Conservation (phyloP, 1,140 invertebrate genomes). For the Leptoteleia sp. region DNA sequence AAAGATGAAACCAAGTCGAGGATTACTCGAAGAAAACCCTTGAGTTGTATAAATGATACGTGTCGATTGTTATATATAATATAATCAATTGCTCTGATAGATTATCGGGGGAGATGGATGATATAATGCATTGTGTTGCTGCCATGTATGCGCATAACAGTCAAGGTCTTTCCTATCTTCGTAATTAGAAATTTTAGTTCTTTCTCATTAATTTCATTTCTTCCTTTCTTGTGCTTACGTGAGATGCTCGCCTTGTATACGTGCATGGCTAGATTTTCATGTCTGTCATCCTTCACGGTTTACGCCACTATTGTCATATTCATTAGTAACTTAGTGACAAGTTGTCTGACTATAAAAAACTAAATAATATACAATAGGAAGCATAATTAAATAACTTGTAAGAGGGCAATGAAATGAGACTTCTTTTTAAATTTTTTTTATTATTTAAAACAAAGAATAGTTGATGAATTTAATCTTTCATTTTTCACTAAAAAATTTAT, state of each 20-base stretch:
- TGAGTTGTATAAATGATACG: slow-evolving; percentile 22
- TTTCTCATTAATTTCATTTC: slow-evolving; percentile 6
- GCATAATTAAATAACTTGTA: no score
- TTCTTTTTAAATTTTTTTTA: no score
- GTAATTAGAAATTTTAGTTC: slow-evolving; percentile 58
- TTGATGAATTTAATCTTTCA: no score
- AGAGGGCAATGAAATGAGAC: no score
- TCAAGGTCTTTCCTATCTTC: slow-evolving; percentile 68
- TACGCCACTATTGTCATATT: slow-evolving; percentile 6
- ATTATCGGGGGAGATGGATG: slow-evolving; percentile 67
- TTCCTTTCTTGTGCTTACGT: slow-evolving; percentile 38
- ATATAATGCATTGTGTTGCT: slow-evolving; percentile 71
- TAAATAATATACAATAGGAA: no score
- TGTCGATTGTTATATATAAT: slow-evolving; percentile 46
- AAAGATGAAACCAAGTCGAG: not conserved
- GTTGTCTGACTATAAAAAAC: not conserved
- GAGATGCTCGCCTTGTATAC: slow-evolving; percentile 62
- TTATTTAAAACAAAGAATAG: no score
- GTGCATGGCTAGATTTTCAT: slow-evolving; percentile 48
- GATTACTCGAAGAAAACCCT: slow-evolving; percentile 14
- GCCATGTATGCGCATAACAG: slow-evolving; percentile 70
- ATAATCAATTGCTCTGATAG: slow-evolving; percentile 61
- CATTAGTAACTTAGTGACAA: not conserved
- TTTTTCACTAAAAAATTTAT: no score
- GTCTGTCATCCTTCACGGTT: slow-evolving; percentile 1